Conservation (phyloP, 2,888 invertebrate genomes). For the Strigamia transsilvanica region DNA sequence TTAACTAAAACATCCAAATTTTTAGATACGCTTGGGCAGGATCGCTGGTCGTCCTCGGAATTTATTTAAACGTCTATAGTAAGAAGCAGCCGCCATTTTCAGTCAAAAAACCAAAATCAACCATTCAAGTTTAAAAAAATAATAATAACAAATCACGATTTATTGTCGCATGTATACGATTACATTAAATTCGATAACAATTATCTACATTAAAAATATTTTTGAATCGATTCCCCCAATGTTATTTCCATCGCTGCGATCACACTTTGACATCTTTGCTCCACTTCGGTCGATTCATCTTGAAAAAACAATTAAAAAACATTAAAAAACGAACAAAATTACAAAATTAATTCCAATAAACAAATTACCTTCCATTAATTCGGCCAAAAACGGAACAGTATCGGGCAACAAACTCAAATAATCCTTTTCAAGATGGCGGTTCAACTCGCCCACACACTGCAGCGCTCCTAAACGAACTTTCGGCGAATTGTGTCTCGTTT, state of each 20-base stretch:
- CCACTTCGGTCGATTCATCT: slow-evolving; percentile 73
- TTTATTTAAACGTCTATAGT: slow-evolving; percentile 92
- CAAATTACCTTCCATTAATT: slow-evolving; percentile 88
- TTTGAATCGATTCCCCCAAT: slow-evolving; percentile 86
- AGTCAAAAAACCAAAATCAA: background rate
- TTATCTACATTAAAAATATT: slow-evolving; percentile 63
- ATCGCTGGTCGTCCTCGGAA: slow-evolving; percentile 84
- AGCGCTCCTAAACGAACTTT: slow-evolving; percentile 78
- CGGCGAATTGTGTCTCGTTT: slow-evolving; percentile 80
- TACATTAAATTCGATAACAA: background rate
- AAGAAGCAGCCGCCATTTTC: slow-evolving; percentile 67
- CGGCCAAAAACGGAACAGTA: slow-evolving; percentile 92
- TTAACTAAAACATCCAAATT: slow-evolving; percentile 54
- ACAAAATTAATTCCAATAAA: background rate
- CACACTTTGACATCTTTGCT: slow-evolving; percentile 79
- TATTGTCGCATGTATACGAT: background rate
- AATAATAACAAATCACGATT: background rate
- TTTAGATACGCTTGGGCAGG: slow-evolving; percentile 91
- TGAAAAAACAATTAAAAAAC: slow-evolving; percentile 56
- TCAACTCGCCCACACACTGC: slow-evolving; percentile 78
- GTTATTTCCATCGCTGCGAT: slow-evolving; percentile 85
- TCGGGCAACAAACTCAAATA: slow-evolving; percentile 89
- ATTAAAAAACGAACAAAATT: slow-evolving; percentile 3
- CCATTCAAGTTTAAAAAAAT: slow-evolving; percentile 1
- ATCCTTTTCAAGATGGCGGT: slow-evolving; percentile 84